Evolutionary conservation across 2,797 vertebrate genomes (phyloP), one percentile per base, ranked within the genome.

Genomic region (Phoebastria nigripes): DNA sequence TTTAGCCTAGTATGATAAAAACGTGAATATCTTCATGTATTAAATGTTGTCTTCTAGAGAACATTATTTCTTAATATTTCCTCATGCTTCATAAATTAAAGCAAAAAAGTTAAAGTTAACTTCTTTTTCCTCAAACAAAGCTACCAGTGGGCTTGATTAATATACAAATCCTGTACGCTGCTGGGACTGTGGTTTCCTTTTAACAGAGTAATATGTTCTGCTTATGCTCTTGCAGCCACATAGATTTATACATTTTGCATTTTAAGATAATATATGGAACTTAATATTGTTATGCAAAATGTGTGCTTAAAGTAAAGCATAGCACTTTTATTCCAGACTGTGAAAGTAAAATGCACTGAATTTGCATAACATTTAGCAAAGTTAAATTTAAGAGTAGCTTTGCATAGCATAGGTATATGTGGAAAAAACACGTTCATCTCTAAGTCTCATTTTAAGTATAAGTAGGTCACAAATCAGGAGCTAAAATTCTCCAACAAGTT

Each of bases 191-290:
- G 4, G 33, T 91, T 87, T 81, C 35, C 54, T 89, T 92, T 95
- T 58, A 89, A 80, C 61, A 74, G 46, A 83, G 42, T 70, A 95
- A 92, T 90, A 87, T 29, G 81, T 86, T 97, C 92, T 90, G 49
- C 81, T 90, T 91, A 67, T 85, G 87, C 63, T 93, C 11, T 93
- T 96, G 29, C 74, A 91, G 39, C 24, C 87, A 91, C 24, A 54
- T 46, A 93, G 76, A 66, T 73, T 54, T 96, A 41, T 54, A 74
- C 28, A 31, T 90, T 95, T 95, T 91, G 69, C 51, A 83, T 95
- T 95, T 95, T 95, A 91, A 95, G 46, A 89, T 55, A 96, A 97
- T 95, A 89, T 88, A 52, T 93, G 37, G 72, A 80, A 94, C 69
- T 84, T 94, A 77, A 91, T 80, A 96, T 66, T 94, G 54, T 54